These are phyloP conservation scores for Erythrolamprus reginae DNA, from an alignment of 2,113 vertebrate species.

Conservation along the genomic window DNA sequence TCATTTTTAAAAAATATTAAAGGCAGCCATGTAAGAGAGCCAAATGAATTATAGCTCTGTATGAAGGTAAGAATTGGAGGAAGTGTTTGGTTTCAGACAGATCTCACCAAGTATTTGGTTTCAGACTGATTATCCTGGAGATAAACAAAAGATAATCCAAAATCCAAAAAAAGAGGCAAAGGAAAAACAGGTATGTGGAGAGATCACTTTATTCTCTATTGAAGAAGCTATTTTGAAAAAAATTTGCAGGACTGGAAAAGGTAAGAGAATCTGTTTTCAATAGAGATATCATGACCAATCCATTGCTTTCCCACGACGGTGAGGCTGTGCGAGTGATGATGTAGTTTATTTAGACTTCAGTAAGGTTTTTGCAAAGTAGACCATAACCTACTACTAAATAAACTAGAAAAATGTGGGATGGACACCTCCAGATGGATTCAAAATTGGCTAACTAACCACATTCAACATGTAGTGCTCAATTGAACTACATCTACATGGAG, in stretches of 20 bases:
- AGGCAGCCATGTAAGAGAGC: neutral
- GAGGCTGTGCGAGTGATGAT: too few relatives aligned
- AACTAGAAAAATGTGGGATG: too few relatives aligned
- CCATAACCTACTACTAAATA: too few relatives aligned
- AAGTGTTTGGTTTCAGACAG: neutral
- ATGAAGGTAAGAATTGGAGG: neutral
- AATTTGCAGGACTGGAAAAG: neutral
- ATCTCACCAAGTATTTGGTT: neutral
- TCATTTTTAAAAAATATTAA: constrained; percentile 42
- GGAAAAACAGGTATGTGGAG: neutral
- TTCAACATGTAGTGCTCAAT: too few relatives aligned
- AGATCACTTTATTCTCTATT: neutral
- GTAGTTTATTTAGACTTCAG: too few relatives aligned
- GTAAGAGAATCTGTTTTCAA: neutral
- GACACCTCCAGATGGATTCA: too few relatives aligned
- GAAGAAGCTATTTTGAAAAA: neutral
- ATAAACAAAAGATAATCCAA: neutral
- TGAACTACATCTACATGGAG: too few relatives aligned
- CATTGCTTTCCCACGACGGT: too few relatives aligned
- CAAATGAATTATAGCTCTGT: neutral
- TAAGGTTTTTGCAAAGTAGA: too few relatives aligned
- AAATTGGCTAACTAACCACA: too few relatives aligned
- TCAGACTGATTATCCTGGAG: neutral
- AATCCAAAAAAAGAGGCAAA: neutral
- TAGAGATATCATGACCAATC: neutral